Base-by-base conservation (phyloP, 2,888 invertebrate genomes). In the Scaptomyza tumidula region DNA sequence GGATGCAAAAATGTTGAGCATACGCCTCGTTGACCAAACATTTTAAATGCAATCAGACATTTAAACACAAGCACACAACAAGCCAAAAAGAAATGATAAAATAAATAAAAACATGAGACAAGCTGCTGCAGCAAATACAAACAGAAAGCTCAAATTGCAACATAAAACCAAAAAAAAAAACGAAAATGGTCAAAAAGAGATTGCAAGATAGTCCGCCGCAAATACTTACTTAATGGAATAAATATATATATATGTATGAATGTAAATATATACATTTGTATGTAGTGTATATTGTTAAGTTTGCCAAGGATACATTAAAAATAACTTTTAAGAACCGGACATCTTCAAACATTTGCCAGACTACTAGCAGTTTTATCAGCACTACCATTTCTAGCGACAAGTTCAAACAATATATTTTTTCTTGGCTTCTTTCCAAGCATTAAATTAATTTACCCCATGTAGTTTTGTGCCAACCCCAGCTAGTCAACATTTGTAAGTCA, bases 391-490 rank as follows among this genome's bases (percentile, higher is more conserved):
- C 9, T 13, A 35, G 33, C 10, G 45, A 39, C 24, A 37, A 48
- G 6, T n/a, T 53, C n/a, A 13, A 60, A 45, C 50, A 45, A 57
- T 46, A 62, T 46, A 29, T 43, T 46, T 54, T 14, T 16, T 4
- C n/a, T 41, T 67, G 73, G 63, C 63, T 56, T 60, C 73, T 72
- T 72, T 74, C 74, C 58, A 24, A 64, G 64, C 74, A 80, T 68
- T 69, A 66, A 81, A 74, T 75, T 56, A 66, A 66, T 81, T 65
- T 71, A 43, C 35, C 65, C 64, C 69, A 81, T 74, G 68, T 66
- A 78, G 65, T 19, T 19, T 19, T 19, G 19, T 9, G 33, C 24
- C 46, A 55, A 54, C 29, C 35, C 53, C 31, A 41, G 39, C 57
- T 55, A 44, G 41, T 69, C 75, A 66, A 81, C 61, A 65, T 66